phyloP scores from a whole-genome alignment of 2,888 invertebrate genomes.

The Drosophila ezoana region DNA sequence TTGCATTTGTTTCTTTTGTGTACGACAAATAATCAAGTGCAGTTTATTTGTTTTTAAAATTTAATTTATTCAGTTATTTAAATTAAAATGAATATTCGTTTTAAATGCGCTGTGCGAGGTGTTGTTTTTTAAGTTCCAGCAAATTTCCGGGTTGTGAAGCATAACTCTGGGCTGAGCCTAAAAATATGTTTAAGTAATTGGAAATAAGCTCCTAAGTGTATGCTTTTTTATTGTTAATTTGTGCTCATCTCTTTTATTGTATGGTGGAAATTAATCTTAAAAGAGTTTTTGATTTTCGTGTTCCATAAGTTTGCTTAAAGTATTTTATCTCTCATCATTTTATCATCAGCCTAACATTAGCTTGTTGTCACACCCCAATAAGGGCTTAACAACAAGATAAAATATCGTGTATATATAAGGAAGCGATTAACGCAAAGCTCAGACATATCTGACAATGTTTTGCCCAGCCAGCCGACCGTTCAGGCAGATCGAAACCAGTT shows the following conservation, averaged over 20 bases:
- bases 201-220: slow-evolving; percentile 19
- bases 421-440: slow-evolving; percentile 44
- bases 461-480: slow-evolving; percentile 37
- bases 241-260: not conserved
- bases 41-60: slow-evolving; percentile 5
- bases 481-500: slow-evolving; percentile 61
- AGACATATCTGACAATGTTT: slow-evolving; percentile 25
- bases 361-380: slow-evolving; percentile 26
- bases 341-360: not conserved
- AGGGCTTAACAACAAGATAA: not conserved
- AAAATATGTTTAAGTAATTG: slow-evolving; percentile 2
- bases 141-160: not conserved
- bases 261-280: not conserved
- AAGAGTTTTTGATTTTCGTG: no score
- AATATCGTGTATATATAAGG: slow-evolving; percentile 41
- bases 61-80: not conserved
- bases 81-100: slow-evolving; percentile 2
- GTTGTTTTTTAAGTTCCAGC: not conserved
- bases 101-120: not conserved
- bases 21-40: slow-evolving; percentile 4
- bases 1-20: slow-evolving; percentile 51
- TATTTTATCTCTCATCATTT: not conserved
- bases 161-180: slow-evolving; percentile 31
- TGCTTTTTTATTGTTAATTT: not conserved
- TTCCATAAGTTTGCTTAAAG: no score